These are phyloP conservation scores for Anniella stebbinsi DNA, from an alignment of 2,797 vertebrate genomes.

Conservation along the genomic window DNA sequence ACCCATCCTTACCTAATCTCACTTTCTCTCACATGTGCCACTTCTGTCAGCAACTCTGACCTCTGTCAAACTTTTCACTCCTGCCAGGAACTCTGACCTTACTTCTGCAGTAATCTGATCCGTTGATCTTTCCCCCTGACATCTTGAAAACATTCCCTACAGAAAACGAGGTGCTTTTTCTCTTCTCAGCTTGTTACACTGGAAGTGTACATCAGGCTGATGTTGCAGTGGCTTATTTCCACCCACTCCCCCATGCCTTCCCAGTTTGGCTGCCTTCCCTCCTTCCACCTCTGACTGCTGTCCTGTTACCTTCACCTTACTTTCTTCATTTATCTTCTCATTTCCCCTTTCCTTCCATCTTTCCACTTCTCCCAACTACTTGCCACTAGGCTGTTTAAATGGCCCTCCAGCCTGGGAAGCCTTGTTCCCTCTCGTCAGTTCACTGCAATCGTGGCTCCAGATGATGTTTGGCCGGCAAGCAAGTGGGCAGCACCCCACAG, in stretches of 20 bases:
- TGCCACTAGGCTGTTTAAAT: no score
- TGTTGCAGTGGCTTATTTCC: no score
- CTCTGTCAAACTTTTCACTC: not conserved
- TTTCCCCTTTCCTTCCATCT: no score
- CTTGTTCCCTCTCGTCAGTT: no score
- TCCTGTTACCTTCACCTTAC: not conserved
- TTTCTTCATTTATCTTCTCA: not conserved
- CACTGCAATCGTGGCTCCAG: no score
- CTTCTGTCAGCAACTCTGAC: not conserved
- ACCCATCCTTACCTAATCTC: not conserved
- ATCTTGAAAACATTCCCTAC: not conserved
- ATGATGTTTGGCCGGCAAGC: no score
- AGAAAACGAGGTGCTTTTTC: not conserved
- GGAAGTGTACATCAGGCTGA: no score
- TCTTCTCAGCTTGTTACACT: not conserved
- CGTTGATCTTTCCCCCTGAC: not conserved
- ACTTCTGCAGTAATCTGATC: not conserved
- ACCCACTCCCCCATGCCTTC: no score
- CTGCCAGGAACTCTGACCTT: not conserved
- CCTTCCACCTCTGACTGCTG: not conserved
- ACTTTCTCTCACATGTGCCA: not conserved
- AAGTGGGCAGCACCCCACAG: no score
- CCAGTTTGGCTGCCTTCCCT: not conserved
- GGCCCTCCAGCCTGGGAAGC: no score
- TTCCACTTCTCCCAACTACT: no score